phyloP scores from a whole-genome alignment of 2,888 invertebrate genomes.

The Rotaria magnacalcarata region DNA sequence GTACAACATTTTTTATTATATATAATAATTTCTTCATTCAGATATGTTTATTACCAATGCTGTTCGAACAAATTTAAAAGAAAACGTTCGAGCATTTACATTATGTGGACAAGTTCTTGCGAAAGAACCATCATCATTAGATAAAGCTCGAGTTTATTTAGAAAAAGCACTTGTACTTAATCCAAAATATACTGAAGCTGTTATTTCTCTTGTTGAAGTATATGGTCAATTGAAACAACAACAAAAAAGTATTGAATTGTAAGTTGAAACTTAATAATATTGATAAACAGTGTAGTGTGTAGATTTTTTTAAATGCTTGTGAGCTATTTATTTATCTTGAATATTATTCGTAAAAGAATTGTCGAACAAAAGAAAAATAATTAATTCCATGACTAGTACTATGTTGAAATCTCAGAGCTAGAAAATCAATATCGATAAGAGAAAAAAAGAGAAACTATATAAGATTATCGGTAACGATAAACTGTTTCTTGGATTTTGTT shows the following conservation, averaged over 20 bases:
- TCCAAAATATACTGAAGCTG: not conserved
- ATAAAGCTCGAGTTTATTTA: not conserved
- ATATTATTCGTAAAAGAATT: too few relatives aligned
- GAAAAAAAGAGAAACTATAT: too few relatives aligned
- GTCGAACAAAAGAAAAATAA: too few relatives aligned
- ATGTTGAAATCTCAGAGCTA: too few relatives aligned
- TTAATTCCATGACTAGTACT: too few relatives aligned
- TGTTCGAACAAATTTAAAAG: constrained; percentile 6
- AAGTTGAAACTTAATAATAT: not conserved
- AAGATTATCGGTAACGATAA: too few relatives aligned
- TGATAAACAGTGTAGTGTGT: too few relatives aligned
- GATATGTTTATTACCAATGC: constrained; percentile 24
- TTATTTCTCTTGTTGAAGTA: constrained; percentile 5
- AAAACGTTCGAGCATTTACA: constrained; percentile 15
- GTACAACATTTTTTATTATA: not conserved
- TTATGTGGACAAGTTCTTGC: constrained; percentile 29
- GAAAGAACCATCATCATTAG: constrained; percentile 12
- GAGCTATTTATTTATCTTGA: too few relatives aligned
- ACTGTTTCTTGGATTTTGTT: too few relatives aligned
- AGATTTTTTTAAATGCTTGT: too few relatives aligned
- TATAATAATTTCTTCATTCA: not conserved
- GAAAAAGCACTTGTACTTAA: not conserved
- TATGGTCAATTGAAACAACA: constrained; percentile 21
- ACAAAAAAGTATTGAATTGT: constrained; percentile 27
- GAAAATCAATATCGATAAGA: too few relatives aligned